Evolutionary conservation across 2,888 invertebrate species (phyloP), one percentile per base, ranked within the genome.

Genomic region (Prenolepis imparis): DNA sequence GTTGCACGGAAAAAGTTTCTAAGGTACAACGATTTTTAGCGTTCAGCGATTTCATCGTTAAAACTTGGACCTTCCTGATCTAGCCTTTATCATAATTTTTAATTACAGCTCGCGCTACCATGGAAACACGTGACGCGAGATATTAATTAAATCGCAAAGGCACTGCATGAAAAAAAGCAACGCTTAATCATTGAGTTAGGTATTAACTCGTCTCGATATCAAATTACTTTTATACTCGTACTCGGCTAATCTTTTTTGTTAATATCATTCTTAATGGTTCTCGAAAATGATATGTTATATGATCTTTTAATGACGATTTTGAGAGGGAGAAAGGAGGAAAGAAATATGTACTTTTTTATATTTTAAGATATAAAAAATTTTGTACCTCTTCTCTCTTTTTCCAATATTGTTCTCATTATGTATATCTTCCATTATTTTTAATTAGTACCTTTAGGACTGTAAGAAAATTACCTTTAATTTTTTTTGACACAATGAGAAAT

Each of bases 141-240:
- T 68, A 32, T 68, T 48, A 68, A 48, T 48, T 68, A 5, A 28
- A 32, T 68, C 32, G 67, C n/a, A 24, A 24, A 48, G 24, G 24
- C 41, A 18, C 9, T 48, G 32, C 3, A 48, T n/a, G 11, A 36
- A 52, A 52, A 32, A 48, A 48, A 18, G 6, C 12, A 11, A 32
- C 32, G n/a, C 5, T 68, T 6, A 32, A 52, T 68, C 21, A 68
- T 32, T 11, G n/a, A 36, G 1, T 68, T 52, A n/a, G n/a, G n/a
- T n/a, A 52, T 67, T 67, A 11, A 48, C 5, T 67, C 8, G 5
- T n/a, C 9, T 28, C 11, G 18, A 67, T 21, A 36, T 28, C 8
- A 67, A 68, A 68, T 5, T 32, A 32, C 1, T 48, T 32, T 44
- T 32, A 1, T 11, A 39, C 0, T 8, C 21, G 41, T 32, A 32